phyloP scores from a whole-genome alignment of 2,888 invertebrate genomes.

The Zonitis immaculata region DNA sequence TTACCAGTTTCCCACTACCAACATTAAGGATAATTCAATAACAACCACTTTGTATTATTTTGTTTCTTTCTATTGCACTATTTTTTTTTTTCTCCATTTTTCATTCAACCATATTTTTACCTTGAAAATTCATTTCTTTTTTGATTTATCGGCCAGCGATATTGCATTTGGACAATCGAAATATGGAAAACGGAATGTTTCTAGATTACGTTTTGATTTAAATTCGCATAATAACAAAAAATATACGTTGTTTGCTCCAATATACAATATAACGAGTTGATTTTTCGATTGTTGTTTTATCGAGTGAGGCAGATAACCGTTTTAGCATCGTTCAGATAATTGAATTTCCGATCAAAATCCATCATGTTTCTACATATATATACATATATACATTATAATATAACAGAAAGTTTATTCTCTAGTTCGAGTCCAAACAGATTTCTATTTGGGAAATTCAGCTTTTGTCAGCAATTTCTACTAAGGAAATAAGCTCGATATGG shows the following conservation, averaged over 20 bases:
- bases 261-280: conserved; percentile 15
- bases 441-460: too few species aligned
- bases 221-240: conserved; percentile 15
- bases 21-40: conserved; percentile 30
- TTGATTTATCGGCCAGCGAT: conserved; percentile 34
- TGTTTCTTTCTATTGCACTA: too few species aligned
- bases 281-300: conserved; percentile 4
- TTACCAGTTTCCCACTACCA: too few species aligned
- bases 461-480: conserved; percentile 7
- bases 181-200: conserved; percentile 32
- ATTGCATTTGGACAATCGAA: conserved; percentile 34
- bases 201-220: conserved; percentile 34
- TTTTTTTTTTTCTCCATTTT: too few species aligned
- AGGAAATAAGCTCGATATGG: neutral
- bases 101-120: too few species aligned
- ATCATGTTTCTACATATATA: too few species aligned
- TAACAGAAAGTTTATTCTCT: too few species aligned
- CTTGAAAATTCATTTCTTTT: too few species aligned
- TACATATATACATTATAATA: too few species aligned
- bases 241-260: conserved; percentile 22
- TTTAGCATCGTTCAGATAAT: neutral
- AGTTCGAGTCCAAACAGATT: too few species aligned
- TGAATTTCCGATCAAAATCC: neutral
- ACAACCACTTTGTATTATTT: conserved; percentile 24
- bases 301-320: neutral